phyloP scores from a whole-genome alignment of 2,797 vertebrate species.

The Aphelocoma californica region DNA sequence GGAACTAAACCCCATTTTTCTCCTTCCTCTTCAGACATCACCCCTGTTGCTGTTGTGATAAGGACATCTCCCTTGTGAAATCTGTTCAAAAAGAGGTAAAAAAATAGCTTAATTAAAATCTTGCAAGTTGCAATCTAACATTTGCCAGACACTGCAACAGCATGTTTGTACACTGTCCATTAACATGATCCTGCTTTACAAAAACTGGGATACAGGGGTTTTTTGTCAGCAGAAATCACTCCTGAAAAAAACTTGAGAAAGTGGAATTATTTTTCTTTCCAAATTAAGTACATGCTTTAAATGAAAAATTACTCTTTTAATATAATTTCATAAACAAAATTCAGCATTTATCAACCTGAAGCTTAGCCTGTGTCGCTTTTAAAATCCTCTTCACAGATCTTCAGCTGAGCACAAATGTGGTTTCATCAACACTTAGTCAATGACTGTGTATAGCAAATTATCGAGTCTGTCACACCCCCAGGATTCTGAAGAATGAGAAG shows the following conservation, averaged over 20 bases:
- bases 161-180: background rate
- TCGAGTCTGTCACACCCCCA: background rate
- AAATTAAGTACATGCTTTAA: background rate
- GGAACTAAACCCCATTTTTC: constrained; percentile 96
- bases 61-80: constrained; percentile 97
- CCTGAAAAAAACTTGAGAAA: background rate
- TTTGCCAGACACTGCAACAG: background rate
- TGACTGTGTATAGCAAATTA: background rate
- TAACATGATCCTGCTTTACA: background rate
- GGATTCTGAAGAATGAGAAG: background rate
- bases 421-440: background rate
- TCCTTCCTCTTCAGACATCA: constrained; percentile 98
- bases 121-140: background rate
- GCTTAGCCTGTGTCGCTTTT: background rate
- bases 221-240: background rate
- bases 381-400: background rate
- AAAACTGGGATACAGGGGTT: background rate
- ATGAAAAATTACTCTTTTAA: background rate
- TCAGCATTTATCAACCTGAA: background rate
- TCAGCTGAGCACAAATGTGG: background rate
- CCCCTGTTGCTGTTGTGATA: constrained; percentile 93
- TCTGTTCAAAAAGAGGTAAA: constrained; percentile 67
- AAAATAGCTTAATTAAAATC: background rate
- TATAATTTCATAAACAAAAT: background rate
- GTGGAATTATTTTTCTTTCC: background rate